Evolutionary conservation across 2,888 invertebrate genomes (phyloP).

Genomic region (Tachina lurida): DNA sequence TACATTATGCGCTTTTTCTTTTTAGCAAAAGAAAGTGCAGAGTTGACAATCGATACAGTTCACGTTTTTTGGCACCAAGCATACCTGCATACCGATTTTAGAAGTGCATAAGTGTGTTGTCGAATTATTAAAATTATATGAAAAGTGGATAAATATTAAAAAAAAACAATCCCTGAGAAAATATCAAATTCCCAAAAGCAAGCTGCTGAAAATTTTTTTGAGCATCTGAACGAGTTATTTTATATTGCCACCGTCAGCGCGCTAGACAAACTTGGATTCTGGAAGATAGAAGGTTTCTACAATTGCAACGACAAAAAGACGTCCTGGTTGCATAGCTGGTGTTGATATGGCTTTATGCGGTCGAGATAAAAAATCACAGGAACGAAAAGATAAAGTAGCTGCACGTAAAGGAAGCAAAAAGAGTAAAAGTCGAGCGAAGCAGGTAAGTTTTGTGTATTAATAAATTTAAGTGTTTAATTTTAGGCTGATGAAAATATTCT

Average conservation of each 20-base stretch:
- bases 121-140: constrained; percentile 26
- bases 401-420: too few relatives aligned
- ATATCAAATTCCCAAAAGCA: constrained; percentile 24
- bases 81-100: background rate
- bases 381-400: too few relatives aligned
- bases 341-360: too few relatives aligned
- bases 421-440: too few relatives aligned
- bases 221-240: constrained; percentile 3
- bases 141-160: constrained; percentile 18
- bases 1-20: constrained; percentile 34
- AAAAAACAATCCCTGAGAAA: constrained; percentile 23
- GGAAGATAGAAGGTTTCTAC: too few relatives aligned
- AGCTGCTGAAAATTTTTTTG: constrained; percentile 6
- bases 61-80: constrained; percentile 11
- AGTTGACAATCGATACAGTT: background rate
- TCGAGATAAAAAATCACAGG: too few relatives aligned
- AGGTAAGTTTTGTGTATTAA: too few relatives aligned
- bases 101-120: background rate
- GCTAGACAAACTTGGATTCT: constrained; percentile 7
- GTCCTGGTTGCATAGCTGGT: too few relatives aligned
- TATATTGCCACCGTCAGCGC: too few relatives aligned
- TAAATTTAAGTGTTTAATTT: too few relatives aligned
- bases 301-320: too few relatives aligned
- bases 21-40: constrained; percentile 13
- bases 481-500: too few relatives aligned